Evolutionary conservation across 2,888 invertebrate species (phyloP).

Genomic region (Aromia moschata): DNA sequence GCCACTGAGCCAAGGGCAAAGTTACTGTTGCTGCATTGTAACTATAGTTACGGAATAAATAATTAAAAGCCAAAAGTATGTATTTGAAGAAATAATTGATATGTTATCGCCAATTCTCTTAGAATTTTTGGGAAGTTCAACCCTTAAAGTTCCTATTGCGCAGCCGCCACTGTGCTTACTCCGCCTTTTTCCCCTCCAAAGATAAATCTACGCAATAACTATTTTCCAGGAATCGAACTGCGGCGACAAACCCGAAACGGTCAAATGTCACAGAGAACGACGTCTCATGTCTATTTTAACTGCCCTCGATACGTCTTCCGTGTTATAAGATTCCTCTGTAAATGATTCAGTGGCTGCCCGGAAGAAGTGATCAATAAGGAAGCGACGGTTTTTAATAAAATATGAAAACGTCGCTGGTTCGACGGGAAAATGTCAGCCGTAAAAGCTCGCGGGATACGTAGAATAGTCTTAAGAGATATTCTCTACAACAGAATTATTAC

Average conservation of each 20-base stretch:
- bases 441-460: too few relatives aligned
- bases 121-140: too few relatives aligned
- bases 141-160: too few relatives aligned
- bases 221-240: constrained; percentile 52
- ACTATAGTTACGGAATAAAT: too few relatives aligned
- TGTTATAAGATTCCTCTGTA: constrained; percentile 18
- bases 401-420: neutral
- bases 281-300: constrained; percentile 47
- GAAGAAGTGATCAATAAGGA: constrained; percentile 5
- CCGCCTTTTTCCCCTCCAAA: constrained; percentile 46
- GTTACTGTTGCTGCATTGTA: too few relatives aligned
- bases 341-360: constrained; percentile 10
- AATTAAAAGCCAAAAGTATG: too few relatives aligned
- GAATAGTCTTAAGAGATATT: too few relatives aligned
- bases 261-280: constrained; percentile 45
- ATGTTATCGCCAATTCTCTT: too few relatives aligned
- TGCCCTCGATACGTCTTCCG: constrained; percentile 37
- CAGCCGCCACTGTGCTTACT: too few relatives aligned
- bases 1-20: too few relatives aligned
- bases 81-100: too few relatives aligned
- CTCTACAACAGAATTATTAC: too few relatives aligned
- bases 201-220: constrained; percentile 58
- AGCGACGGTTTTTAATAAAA: constrained; percentile 5
- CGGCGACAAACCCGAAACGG: constrained; percentile 41
- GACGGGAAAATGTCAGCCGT: neutral